Conservation (phyloP, 1,140 invertebrate genomes). For the Holotrichia oblita region DNA sequence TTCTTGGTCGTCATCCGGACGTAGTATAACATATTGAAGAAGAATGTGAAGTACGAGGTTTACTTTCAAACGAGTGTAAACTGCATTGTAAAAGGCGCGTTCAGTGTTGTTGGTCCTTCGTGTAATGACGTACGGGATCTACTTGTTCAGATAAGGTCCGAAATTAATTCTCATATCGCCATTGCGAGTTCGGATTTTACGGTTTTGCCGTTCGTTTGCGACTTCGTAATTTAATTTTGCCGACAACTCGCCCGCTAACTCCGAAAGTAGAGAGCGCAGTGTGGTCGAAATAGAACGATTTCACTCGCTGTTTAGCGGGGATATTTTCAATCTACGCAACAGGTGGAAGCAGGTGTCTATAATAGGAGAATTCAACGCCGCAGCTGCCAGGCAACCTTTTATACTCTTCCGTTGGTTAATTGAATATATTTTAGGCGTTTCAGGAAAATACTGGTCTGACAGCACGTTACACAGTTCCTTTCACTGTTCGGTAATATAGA, state of each 20-base stretch:
- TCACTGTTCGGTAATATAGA: too few species aligned
- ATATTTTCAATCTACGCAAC: slow-evolving; percentile 19
- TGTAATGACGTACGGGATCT: not conserved
- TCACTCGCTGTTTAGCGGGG: not conserved
- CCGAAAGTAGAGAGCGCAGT: slow-evolving; percentile 6
- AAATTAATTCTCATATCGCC: not conserved
- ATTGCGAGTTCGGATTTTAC: slow-evolving; percentile 1
- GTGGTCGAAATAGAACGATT: slow-evolving; percentile 21
- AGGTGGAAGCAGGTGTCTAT: slow-evolving; percentile 25
- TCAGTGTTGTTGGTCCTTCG: not conserved
- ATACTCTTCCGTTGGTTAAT: not conserved
- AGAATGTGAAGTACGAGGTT: not conserved
- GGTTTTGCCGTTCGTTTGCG: not conserved
- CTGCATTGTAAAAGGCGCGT: not conserved
- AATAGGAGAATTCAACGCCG: not conserved
- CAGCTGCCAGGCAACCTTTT: not conserved
- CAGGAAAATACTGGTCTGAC: too few species aligned
- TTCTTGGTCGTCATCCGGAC: slow-evolving; percentile 2
- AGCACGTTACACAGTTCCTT: too few species aligned
- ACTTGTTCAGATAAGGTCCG: not conserved
- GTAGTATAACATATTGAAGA: slow-evolving; percentile 21
- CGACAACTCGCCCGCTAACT: not conserved
- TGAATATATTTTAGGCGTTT: not conserved
- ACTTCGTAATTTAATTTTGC: not conserved
- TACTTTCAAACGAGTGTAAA: slow-evolving; percentile 1